A percentile compares a stretch with the other conserved stretches of the same genome.
Evolutionary conservation across 1,140 invertebrate species (phyloP).

Genomic region (Caenorhabditis briggsae): DNA sequence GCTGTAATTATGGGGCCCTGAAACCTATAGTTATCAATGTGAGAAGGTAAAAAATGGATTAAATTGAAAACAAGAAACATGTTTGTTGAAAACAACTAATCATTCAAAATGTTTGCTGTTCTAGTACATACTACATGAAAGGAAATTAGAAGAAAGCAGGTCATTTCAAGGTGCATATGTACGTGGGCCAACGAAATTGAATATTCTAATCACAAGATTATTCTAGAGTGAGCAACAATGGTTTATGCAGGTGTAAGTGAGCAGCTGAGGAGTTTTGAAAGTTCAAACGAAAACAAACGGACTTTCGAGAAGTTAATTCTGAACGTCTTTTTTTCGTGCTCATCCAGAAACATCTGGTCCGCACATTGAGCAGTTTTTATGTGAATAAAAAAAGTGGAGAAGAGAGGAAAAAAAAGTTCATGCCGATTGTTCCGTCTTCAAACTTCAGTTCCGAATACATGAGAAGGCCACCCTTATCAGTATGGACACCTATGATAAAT

Average conservation of each 20-base stretch:
- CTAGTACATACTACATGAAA: neutral
- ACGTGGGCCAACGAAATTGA: constrained; percentile 15
- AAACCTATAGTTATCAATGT: no score
- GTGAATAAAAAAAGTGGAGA: neutral
- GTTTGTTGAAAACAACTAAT: no score
- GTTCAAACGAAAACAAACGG: neutral
- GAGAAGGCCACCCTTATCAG: neutral
- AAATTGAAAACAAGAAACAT: no score
- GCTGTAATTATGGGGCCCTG: no score
- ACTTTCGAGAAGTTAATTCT: no score
- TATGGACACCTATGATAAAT: neutral
- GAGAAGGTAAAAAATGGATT: no score
- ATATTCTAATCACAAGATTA: constrained; percentile 56
- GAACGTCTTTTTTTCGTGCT: no score
- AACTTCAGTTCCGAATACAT: constrained; percentile 9
- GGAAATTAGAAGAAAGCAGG: neutral
- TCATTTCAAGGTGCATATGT: constrained; percentile 23
- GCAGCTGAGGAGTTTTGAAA: constrained; percentile 3
- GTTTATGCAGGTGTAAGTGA: constrained; percentile 26
- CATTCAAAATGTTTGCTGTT: no score
- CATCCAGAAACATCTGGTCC: constrained; percentile 1
- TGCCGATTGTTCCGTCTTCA: neutral
- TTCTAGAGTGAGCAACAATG: constrained; percentile 32
- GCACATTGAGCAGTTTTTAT: neutral
- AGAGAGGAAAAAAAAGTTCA: constrained; percentile 17